These are phyloP conservation scores for Alcedo atthis DNA, from an alignment of 2,797 vertebrate species.

Conservation along the genomic window DNA sequence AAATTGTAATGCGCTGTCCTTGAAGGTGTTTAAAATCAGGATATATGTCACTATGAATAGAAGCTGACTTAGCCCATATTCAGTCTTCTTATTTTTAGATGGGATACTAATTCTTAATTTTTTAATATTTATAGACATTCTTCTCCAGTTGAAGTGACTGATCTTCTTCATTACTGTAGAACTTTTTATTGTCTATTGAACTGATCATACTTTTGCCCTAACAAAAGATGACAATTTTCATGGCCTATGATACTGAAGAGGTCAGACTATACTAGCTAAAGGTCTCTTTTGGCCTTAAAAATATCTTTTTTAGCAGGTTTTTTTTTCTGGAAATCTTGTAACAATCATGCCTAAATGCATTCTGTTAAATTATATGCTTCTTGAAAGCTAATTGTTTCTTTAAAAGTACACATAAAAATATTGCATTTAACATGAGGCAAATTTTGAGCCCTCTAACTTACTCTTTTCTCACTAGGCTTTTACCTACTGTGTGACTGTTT, in stretches of 20 bases:
- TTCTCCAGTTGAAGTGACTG: not conserved
- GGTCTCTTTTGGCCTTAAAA: not conserved
- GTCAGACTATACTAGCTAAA: not conserved
- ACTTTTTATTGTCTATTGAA: slow-evolving; percentile 11
- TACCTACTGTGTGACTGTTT: not conserved
- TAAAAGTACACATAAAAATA: not conserved
- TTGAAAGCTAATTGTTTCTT: not conserved
- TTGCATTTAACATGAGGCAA: not conserved
- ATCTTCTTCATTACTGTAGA: not conserved
- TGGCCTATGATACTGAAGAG: not conserved
- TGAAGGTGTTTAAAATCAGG: not conserved
- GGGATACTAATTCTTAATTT: not conserved
- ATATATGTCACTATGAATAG: not conserved
- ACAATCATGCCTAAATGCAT: not conserved
- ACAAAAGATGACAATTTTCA: not conserved
- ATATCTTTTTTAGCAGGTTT: not conserved
- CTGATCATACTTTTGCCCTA: not conserved
- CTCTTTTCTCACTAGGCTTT: not conserved
- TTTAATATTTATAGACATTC: not conserved
- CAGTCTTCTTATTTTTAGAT: not conserved
- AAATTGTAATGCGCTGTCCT: not conserved
- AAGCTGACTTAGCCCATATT: not conserved
- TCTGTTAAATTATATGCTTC: not conserved
- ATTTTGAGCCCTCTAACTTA: not conserved
- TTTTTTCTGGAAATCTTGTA: not conserved